phyloP scores from a whole-genome alignment of 1,140 invertebrate species.

The Araneus ventricosus region DNA sequence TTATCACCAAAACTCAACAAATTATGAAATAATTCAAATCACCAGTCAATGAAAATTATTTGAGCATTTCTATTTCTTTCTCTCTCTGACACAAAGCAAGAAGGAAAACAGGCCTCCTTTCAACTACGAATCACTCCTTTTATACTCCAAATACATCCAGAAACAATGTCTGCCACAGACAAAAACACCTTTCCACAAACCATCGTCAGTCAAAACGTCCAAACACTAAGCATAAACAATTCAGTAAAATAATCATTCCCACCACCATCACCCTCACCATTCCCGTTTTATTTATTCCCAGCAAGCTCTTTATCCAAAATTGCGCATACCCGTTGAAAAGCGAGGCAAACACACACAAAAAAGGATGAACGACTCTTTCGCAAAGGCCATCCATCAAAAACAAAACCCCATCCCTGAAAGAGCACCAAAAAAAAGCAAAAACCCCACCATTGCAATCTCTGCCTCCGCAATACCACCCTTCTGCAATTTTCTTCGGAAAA shows the following conservation, averaged over 20 bases:
- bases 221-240: background rate
- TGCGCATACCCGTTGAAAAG: background rate
- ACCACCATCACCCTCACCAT: background rate
- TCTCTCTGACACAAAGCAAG: background rate
- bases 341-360: background rate
- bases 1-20: too few species aligned
- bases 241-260: background rate
- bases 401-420: background rate
- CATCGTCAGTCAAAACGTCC: background rate
- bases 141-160: background rate
- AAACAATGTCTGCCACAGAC: background rate
- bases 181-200: background rate
- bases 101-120: background rate
- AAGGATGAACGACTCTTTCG: background rate
- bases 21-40: too few species aligned
- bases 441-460: background rate
- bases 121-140: background rate
- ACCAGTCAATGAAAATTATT: background rate
- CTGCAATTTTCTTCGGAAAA: background rate
- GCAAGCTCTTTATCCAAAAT: background rate
- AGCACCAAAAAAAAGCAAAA: background rate
- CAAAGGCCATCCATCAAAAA: background rate
- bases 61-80: background rate
- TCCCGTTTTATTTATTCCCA: background rate
- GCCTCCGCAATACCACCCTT: conserved; percentile 3